Evolutionary conservation across 2,113 vertebrate genomes (phyloP), one percentile per base, ranked within the genome.

Genomic region (Phyllostomus discolor): DNA sequence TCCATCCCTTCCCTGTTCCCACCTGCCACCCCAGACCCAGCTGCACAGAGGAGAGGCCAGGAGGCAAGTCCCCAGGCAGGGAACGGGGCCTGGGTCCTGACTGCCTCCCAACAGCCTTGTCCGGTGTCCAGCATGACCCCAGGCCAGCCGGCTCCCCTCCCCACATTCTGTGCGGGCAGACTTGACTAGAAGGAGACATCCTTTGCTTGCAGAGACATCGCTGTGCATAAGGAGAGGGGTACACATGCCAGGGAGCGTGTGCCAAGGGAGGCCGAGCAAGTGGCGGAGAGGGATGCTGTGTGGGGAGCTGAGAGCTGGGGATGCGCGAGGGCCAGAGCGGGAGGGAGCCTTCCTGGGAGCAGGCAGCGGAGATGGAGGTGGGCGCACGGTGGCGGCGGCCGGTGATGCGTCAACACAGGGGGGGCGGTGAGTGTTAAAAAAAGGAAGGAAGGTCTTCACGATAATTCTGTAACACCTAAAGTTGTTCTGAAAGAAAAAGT

Each of bases 241-340:
- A 41, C 70, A 80, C 35, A 90, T 2, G 16, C 43, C 19, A 75
- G 75, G 38, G 75, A 57, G 64, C 0, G 0, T 75, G 81, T 10
- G 28, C 84, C 80, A 90, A 52, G 93, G 62, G 59, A 95, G 62
- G 83, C 90, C 70, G 19, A 70, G 80, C 10, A 48, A 75, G 64
- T 22, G 76, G 46, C 88, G 52, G 93, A 72, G 93, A 85, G 12
- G 52, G 79, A 38, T 31, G 67, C 52, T 2, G 2, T 10, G 15
- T 8, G 28, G 62, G 17, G 50, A 84, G 64, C 41, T 31, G n/a
- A 15, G 69, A 54, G 54, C 46, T 72, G 16, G 19, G 72, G 78
- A 2, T 7, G 28, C 85, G 26, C 3, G 2, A 0, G n/a, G 54
- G 50, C 57, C 62, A 62, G 90, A 67, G 50, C 41, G n/a, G 80